phyloP scores from a whole-genome alignment of 2,113 vertebrate genomes.

The Urocolius indicus region DNA sequence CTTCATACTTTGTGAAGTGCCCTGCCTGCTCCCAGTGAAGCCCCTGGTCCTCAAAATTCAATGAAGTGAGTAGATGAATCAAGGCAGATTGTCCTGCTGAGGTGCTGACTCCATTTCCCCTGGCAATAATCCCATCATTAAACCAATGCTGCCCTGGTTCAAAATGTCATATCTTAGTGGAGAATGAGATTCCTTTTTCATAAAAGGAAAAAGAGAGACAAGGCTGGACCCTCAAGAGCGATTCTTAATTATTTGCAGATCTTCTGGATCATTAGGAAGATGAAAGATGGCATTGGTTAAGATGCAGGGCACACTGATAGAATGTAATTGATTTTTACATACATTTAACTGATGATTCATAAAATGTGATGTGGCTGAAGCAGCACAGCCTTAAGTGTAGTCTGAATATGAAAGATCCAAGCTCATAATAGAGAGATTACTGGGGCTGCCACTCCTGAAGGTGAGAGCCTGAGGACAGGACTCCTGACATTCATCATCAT shows the following conservation, averaged over 20 bases:
- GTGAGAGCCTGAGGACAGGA: neutral
- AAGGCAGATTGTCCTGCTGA: neutral
- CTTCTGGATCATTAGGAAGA: slow-evolving; percentile 77
- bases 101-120: neutral
- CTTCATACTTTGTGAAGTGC: neutral
- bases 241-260: slow-evolving; percentile 81
- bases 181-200: slow-evolving; percentile 13
- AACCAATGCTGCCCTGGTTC: neutral
- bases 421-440: neutral
- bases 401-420: neutral
- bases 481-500: neutral
- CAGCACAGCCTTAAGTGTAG: slow-evolving; percentile 48
- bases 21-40: neutral
- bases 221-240: slow-evolving; percentile 69
- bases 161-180: neutral
- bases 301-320: slow-evolving; percentile 61
- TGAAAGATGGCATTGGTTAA: slow-evolving; percentile 65
- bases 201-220: neutral
- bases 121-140: neutral
- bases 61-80: neutral
- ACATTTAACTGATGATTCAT: slow-evolving; percentile 71
- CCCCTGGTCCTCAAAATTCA: neutral
- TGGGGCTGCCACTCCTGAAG: neutral
- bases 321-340: slow-evolving; percentile 77
- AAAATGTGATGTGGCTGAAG: slow-evolving; percentile 56